A percentile compares a stretch with the other conserved stretches of the same genome.
Evolutionary conservation across 1,140 invertebrate genomes (phyloP).

Genomic region (Drosophila persimilis): DNA sequence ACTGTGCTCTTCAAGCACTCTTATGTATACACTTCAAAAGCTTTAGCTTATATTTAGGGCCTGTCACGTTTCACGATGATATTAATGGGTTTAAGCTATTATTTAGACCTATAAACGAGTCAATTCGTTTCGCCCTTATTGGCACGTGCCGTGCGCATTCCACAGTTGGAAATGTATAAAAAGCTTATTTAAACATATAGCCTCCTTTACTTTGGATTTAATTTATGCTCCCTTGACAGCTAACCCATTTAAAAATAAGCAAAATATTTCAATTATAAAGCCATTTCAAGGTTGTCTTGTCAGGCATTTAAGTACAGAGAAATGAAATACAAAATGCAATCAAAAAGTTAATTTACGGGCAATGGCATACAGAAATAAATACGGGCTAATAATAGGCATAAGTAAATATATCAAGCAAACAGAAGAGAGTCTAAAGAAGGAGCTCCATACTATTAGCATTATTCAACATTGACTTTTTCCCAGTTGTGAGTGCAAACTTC

Average conservation of each 20-base stretch:
- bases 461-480: slow-evolving; percentile 17
- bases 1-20: no score
- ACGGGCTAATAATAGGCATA: not conserved
- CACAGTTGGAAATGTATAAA: slow-evolving; percentile 10
- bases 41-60: no score
- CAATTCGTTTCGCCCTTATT: not conserved
- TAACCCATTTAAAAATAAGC: slow-evolving; percentile 42
- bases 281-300: slow-evolving; percentile 35
- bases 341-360: not conserved
- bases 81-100: not conserved
- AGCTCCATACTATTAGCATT: not conserved
- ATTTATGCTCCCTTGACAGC: slow-evolving; percentile 3
- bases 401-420: slow-evolving; percentile 2
- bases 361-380: not conserved
- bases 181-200: slow-evolving; percentile 6
- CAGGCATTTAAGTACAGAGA: not conserved
- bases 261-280: slow-evolving; percentile 8
- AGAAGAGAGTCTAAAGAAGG: not conserved
- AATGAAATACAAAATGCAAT: not conserved
- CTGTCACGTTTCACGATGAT: no score
- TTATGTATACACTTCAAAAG: not conserved
- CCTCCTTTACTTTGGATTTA: not conserved
- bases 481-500: slow-evolving; percentile 22
- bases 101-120: not conserved
- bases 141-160: slow-evolving; percentile 30